Evolutionary conservation across 2,888 invertebrate species (phyloP), one percentile per base, ranked within the genome.

Genomic region (Aproaerema taeniolella): DNA sequence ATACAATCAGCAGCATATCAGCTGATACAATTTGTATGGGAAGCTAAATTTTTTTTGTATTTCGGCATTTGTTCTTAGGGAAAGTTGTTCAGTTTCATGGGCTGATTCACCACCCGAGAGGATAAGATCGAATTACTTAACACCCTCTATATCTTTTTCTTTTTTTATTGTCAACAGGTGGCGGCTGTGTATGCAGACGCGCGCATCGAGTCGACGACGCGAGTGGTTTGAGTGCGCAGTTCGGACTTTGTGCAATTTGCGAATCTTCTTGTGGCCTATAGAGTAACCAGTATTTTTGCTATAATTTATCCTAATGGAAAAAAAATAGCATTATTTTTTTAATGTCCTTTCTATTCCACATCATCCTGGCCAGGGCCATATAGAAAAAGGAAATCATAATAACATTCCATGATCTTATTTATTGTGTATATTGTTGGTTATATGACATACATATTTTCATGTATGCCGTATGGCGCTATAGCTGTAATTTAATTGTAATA

Each of bases 401-500:
- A 76, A 85, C 85, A 86, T 86, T 86, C 85, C 85, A 86, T 81
- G 79, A 77, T 83, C 74, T 83, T 78, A 86, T 83, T 86, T 86
- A 86, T 86, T 86, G 74, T 86, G 81, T 85, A 85, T 80, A 83
- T 81, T 81, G 67, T 78, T 71, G 60, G 70, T 69, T 67, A 57
- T 66, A 63, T 65, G 65, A 54, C 79, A 62, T 82, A 83, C 85
- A 85, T 85, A 79, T 86, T 83, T 82, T 81, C 72, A 76, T 85
- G 83, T 85, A 71, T 74, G 71, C 64, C 66, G 61, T 65, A 61
- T 71, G 69, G 70, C 69, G 60, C 52, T 57, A 60, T 76, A 69
- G 68, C 55, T 49, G 63, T 76, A 74, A 70, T 58, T 58, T 73
- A 70, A 69, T 73, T 73, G 58, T 77, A 71, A 71, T 70, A 63